Evolutionary conservation across 1,140 invertebrate genomes (phyloP).

Genomic region (Acyrthosiphon pisum): DNA sequence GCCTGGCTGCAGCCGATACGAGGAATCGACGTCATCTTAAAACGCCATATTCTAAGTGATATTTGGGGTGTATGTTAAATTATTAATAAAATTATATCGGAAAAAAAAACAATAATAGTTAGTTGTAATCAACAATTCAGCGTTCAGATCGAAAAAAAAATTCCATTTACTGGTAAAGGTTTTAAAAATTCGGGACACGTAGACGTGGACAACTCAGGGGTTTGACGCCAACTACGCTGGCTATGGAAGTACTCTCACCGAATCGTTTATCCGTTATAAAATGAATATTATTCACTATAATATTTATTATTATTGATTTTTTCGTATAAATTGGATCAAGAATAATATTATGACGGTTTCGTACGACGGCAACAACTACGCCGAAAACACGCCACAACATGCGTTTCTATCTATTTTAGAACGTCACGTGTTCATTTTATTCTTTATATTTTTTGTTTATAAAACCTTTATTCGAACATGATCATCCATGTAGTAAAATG

Average conservation of each 20-base stretch:
- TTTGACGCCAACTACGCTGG: no score
- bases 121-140: not conserved
- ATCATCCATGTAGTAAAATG: not conserved
- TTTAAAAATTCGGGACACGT: not conserved
- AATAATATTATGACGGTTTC: not conserved
- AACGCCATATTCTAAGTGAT: no score
- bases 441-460: constrained; percentile 4
- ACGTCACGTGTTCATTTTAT: not conserved
- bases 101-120: not conserved
- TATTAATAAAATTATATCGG: no score
- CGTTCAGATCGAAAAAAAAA: not conserved
- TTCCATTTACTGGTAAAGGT: no score
- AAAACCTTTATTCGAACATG: not conserved
- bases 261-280: not conserved
- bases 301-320: not conserved
- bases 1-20: no score
- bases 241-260: no score
- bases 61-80: no score
- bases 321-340: not conserved
- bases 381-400: not conserved
- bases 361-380: not conserved
- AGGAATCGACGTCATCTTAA: no score
- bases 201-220: not conserved
- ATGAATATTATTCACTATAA: no score
- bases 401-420: not conserved